Base-by-base conservation (phyloP, 2,797 vertebrate species). In the Poeciliopsis gracilis region DNA sequence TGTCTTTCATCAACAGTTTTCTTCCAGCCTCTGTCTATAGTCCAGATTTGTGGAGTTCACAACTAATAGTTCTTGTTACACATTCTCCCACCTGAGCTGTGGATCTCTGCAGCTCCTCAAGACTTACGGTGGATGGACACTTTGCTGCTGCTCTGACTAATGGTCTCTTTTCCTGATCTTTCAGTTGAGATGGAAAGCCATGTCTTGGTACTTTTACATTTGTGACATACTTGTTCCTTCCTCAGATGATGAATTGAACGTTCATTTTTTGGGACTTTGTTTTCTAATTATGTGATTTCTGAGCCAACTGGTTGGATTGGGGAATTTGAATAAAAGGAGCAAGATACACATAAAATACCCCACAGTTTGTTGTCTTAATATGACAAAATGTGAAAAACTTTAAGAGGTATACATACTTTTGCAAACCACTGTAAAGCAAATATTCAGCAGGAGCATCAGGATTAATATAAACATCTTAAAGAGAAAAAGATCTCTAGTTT, bases 401-500 rank as follows among this genome's bases (percentile, higher is more conserved):
- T 18, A 45, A 71, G 38, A 2, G 23, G 28, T 16, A 16, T 16
- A 46, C 13, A 71, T 71, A 71, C 13, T 28, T 69, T 45, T 30
- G 43, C 15, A 28, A 46, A 71, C 41, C 67, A 41, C 72, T 84
- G 78, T 75, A 70, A 61, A 74, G 63, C 23, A 73, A 86, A 83
- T 72, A 61, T 79, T 73, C 43, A 46, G 73, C 77, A 75, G 77
- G 23, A 5, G 15, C 33, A 55, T 81, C 25, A 78, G 79, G 51
- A 15, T 77, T 73, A 53, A 66, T 45, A 70, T 73, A 87, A 91
- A 84, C 61, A 73, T 77, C 33, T 72, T 61, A 71, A 79, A 84
- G 49, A 46, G 79, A 45, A 73, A 77, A 71, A 72, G 11, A 71
- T 45, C 67, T 71, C 43, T 46, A 46, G 59, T 81, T 90, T 78